Evolutionary conservation across 2,888 invertebrate genomes (phyloP).

Genomic region (Synergus laeviventris): DNA sequence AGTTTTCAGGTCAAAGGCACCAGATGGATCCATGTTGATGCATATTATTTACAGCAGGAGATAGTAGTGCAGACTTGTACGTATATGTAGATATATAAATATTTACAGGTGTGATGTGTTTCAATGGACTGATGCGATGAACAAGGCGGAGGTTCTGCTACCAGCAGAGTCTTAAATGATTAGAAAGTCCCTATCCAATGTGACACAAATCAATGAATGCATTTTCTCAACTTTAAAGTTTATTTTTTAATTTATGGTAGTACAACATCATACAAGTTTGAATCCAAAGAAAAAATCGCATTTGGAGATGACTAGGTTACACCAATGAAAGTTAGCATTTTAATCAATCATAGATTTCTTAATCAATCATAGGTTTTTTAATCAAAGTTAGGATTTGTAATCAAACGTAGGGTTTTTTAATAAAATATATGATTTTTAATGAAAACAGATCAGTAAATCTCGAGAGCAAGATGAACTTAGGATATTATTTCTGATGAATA

Average conservation of each 20-base stretch:
- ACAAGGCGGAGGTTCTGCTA: constrained; percentile 58
- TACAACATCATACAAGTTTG: constrained; percentile 29
- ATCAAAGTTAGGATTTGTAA: too few relatives aligned
- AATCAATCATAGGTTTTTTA: too few relatives aligned
- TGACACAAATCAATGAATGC: constrained; percentile 33
- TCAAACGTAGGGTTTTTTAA: too few relatives aligned
- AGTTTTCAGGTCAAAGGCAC: constrained; percentile 72
- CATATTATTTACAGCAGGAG: constrained; percentile 75
- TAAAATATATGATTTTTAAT: too few relatives aligned
- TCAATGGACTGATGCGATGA: constrained; percentile 73
- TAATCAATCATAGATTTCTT: neutral
- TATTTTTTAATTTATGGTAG: constrained; percentile 11
- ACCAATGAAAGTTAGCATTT: neutral
- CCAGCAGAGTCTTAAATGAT: constrained; percentile 28
- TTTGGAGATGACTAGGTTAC: constrained; percentile 3
- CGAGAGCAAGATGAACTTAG: neutral
- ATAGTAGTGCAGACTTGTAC: constrained; percentile 67
- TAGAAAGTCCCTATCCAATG: neutral
- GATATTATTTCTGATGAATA: neutral
- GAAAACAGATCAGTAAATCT: neutral
- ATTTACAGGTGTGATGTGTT: constrained; percentile 70
- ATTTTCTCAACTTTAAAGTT: constrained; percentile 27
- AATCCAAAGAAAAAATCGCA: neutral
- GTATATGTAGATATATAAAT: constrained; percentile 59
- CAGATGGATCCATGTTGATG: constrained; percentile 73